Evolutionary conservation across 2,113 vertebrate genomes (phyloP).

Genomic region (Castor canadensis): DNA sequence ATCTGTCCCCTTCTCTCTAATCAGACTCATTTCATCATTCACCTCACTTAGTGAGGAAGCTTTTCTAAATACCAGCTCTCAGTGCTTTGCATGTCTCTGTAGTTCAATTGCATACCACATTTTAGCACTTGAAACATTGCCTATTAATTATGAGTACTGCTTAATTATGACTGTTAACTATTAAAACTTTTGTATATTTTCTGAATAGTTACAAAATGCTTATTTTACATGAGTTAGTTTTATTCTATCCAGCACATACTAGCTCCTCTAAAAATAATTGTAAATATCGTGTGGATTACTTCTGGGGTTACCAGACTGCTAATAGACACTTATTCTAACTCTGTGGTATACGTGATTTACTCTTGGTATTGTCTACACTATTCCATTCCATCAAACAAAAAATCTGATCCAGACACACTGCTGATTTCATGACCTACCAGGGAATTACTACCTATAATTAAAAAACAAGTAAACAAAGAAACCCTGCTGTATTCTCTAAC

Average conservation of each 20-base stretch:
- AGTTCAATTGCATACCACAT: background rate
- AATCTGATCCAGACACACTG: background rate
- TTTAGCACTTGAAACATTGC: background rate
- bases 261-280: background rate
- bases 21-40: background rate
- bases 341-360: background rate
- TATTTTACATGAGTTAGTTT: background rate
- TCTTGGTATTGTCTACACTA: background rate
- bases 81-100: background rate
- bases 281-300: background rate
- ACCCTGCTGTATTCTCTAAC: background rate
- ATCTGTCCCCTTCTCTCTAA: background rate
- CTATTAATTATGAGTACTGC: background rate
- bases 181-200: background rate
- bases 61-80: background rate
- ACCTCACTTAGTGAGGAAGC: background rate
- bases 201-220: slow-evolving; percentile 20
- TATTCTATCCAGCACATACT: background rate
- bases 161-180: background rate
- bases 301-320: background rate
- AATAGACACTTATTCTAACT: slow-evolving; percentile 40
- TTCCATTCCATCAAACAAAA: background rate
- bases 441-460: background rate
- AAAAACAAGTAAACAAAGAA: too few relatives aligned
- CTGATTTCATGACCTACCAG: background rate